These are phyloP conservation scores for Pseudomyrmex dendroicus DNA, from an alignment of 1,140 invertebrate species.

Conservation along the genomic window DNA sequence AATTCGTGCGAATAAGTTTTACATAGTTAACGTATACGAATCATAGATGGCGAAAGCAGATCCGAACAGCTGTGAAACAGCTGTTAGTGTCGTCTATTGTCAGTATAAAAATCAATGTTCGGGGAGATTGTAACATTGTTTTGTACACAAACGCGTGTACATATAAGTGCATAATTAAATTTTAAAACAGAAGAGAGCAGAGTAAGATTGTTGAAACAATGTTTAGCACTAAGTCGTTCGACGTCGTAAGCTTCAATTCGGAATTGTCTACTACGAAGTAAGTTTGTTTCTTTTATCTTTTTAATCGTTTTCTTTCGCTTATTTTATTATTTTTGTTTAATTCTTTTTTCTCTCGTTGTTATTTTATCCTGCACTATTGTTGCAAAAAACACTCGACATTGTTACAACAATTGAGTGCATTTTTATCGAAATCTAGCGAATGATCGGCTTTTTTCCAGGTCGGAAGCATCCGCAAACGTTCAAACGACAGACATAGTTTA, in stretches of 20 bases:
- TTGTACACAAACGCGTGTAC: not conserved
- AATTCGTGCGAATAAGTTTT: too few relatives aligned
- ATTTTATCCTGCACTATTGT: not conserved
- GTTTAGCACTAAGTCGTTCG: slow-evolving; percentile 76
- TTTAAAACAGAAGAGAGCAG: not conserved
- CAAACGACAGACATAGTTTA: slow-evolving; percentile 79
- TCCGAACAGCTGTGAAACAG: not conserved
- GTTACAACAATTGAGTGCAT: too few relatives aligned
- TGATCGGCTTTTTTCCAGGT: slow-evolving; percentile 58
- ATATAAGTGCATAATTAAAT: slow-evolving; percentile 16
- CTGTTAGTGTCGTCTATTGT: not conserved
- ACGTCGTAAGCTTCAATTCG: slow-evolving; percentile 76
- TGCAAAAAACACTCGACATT: not conserved
- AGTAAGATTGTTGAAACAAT: slow-evolving; percentile 59
- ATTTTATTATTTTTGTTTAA: not conserved
- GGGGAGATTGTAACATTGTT: not conserved
- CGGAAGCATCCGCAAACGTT: slow-evolving; percentile 69
- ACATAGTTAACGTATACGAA: not conserved
- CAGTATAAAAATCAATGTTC: not conserved
- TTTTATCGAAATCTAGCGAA: not conserved
- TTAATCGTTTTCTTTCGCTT: slow-evolving; percentile 26
- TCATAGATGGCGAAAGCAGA: not conserved
- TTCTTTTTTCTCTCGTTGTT: too few relatives aligned
- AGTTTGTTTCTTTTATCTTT: slow-evolving; percentile 41
- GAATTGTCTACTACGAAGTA: slow-evolving; percentile 76